Percentiles rank a stretch among this genome's conserved stretches.
Evolutionary conservation across 2,113 vertebrate species (phyloP).

Genomic region (Isurus oxyrinchus): DNA sequence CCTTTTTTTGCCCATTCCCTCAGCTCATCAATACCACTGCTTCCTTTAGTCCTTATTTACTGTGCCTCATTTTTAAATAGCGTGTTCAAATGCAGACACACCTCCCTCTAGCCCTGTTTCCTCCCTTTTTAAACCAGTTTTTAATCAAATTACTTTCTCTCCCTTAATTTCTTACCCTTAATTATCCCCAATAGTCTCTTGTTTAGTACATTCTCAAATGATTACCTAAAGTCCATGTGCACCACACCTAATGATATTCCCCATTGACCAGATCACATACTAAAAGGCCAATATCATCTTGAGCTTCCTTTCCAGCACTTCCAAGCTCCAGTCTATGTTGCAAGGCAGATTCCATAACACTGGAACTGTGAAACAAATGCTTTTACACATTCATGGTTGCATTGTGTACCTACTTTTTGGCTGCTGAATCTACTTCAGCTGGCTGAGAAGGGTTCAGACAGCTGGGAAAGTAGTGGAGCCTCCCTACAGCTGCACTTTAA

Average conservation of each 20-base stretch:
- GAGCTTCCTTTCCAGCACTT: neutral
- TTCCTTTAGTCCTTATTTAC: neutral
- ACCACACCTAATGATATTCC: neutral
- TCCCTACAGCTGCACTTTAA: too few species aligned
- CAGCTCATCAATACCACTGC: too few species aligned
- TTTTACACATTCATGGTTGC: too few species aligned
- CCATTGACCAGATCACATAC: too few species aligned
- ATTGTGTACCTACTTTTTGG: neutral
- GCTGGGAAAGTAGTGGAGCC: too few species aligned
- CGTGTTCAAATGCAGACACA: neutral
- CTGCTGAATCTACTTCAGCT: neutral
- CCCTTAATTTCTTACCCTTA: neutral
- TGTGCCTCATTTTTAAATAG: neutral
- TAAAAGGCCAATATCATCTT: too few species aligned
- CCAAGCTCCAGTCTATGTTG: neutral
- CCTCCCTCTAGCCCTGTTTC: neutral
- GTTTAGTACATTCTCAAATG: neutral
- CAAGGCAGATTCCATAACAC: neutral
- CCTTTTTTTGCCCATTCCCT: too few species aligned
- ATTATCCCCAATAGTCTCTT: neutral
- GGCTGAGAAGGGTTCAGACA: too few species aligned
- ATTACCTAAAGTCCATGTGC: neutral
- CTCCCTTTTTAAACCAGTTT: too few species aligned
- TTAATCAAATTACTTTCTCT: neutral
- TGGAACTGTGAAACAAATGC: too few species aligned